phyloP scores from a whole-genome alignment of 2,797 vertebrate genomes.

The Parotocinclus haroldoi region DNA sequence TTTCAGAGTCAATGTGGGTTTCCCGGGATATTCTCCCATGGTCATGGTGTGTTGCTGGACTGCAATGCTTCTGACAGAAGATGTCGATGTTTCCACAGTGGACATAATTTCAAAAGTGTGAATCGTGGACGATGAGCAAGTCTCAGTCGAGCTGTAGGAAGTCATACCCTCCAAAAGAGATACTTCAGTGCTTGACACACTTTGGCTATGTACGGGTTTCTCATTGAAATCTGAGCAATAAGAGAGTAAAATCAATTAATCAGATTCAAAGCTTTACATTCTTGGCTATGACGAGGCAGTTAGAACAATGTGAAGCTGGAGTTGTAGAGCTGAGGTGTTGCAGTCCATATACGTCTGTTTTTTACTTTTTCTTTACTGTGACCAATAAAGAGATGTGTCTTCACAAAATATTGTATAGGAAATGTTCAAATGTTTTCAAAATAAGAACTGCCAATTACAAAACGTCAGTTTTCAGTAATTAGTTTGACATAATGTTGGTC shows the following conservation, averaged over 20 bases:
- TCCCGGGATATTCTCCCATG: constrained; percentile 53
- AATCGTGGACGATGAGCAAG: constrained; percentile 52
- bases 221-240: constrained; percentile 84
- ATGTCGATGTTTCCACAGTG: constrained; percentile 32
- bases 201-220: constrained; percentile 82
- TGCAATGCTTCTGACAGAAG: constrained; percentile 55
- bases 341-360: constrained; percentile 17
- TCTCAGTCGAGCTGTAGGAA: constrained; percentile 62
- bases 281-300: constrained; percentile 13
- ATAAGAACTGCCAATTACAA: neutral
- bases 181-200: constrained; percentile 68
- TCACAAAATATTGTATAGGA: neutral
- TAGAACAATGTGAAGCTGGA: constrained; percentile 18
- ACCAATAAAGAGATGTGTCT: neutral
- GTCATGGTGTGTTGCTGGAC: constrained; percentile 56
- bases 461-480: neutral
- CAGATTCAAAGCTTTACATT: constrained; percentile 14
- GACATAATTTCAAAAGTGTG: constrained; percentile 71
- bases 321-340: constrained; percentile 22
- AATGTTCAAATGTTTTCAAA: neutral
- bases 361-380: neutral
- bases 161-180: constrained; percentile 68
- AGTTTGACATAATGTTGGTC: neutral
- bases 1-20: constrained; percentile 72
- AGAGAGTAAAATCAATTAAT: constrained; percentile 72